phyloP scores from a whole-genome alignment of 2,113 vertebrate genomes.

The Hippocampus guttulatus region DNA sequence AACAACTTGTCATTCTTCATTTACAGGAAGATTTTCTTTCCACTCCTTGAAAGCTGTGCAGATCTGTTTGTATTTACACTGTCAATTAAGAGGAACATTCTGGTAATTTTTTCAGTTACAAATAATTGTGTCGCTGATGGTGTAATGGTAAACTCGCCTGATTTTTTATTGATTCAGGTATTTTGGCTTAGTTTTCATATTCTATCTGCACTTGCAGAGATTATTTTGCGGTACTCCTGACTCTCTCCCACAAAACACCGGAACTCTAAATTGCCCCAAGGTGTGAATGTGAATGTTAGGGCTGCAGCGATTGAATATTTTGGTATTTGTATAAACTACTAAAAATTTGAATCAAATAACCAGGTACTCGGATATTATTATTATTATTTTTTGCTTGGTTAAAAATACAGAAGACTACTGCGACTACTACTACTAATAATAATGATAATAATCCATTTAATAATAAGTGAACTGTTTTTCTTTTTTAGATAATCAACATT shows the following conservation, averaged over 20 bases:
- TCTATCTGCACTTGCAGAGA: neutral
- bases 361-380: no score
- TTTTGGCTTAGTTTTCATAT: neutral
- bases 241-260: neutral
- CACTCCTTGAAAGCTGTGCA: neutral
- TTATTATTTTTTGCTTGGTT: no score
- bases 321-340: no score
- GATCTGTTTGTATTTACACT: neutral
- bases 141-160: no score
- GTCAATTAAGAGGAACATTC: neutral
- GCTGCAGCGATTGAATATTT: no score
- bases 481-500: no score
- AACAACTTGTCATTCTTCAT: neutral
- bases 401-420: no score
- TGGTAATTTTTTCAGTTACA: neutral
- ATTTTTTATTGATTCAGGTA: neutral
- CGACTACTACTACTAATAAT: no score
- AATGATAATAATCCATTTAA: no score
- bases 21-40: neutral
- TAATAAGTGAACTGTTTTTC: no score
- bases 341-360: no score
- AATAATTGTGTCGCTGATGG: neutral
- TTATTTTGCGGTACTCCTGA: neutral
- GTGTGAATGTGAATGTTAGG: neutral
- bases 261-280: neutral